phyloP scores from a whole-genome alignment of 2,888 invertebrate species.

The Drosophila tanythrix region DNA sequence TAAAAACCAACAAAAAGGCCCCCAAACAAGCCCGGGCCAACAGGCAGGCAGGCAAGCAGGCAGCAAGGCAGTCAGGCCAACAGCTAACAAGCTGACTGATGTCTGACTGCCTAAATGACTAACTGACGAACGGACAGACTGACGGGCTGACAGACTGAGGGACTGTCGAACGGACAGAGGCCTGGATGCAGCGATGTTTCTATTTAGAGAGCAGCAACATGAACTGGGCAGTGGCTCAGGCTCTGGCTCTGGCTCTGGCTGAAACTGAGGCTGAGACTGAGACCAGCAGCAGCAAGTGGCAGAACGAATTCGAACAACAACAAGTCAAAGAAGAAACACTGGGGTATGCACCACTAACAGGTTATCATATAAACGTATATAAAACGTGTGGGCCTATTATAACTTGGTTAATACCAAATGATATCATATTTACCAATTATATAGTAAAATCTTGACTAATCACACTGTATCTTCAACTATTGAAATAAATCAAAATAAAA shows the following conservation, averaged over 20 bases:
- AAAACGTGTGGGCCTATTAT: neutral
- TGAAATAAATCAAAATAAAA: neutral
- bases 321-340: conserved; percentile 1
- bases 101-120: conserved; percentile 68
- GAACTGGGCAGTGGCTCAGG: conserved; percentile 5
- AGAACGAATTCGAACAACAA: conserved; percentile 7
- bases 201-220: conserved; percentile 63
- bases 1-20: conserved; percentile 55
- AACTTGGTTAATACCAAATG: neutral
- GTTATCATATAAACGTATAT: neutral
- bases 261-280: conserved; percentile 1
- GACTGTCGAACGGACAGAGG: conserved; percentile 29
- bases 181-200: conserved; percentile 66
- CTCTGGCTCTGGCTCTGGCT: neutral
- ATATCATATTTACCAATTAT: neutral
- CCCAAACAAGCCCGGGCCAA: conserved; percentile 40
- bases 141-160: conserved; percentile 14
- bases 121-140: conserved; percentile 40
- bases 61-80: conserved; percentile 15
- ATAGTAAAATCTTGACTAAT: neutral
- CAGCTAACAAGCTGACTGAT: conserved; percentile 77
- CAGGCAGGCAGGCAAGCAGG: conserved; percentile 10
- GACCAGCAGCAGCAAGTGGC: conserved; percentile 46
- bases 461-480: too few relatives aligned
- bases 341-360: neutral